A percentile compares a stretch with the other conserved stretches of the same genome.
Conservation (phyloP, 2,113 vertebrate genomes). For the Ameiurus melas region DNA sequence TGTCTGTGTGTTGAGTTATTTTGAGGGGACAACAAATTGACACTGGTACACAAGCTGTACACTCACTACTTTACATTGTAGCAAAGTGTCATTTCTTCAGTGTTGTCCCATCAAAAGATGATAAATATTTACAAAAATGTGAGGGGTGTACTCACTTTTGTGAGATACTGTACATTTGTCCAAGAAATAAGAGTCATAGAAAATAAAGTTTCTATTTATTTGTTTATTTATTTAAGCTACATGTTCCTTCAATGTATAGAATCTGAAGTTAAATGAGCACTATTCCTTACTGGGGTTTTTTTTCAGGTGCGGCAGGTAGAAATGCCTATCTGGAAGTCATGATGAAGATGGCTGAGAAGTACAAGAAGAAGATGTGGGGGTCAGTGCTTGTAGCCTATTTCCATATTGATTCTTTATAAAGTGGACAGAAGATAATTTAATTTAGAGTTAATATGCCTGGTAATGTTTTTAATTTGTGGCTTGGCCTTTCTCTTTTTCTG, state of each 20-base stretch:
- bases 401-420: background rate
- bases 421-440: background rate
- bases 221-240: background rate
- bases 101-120: no score
- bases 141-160: no score
- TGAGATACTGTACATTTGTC: no score
- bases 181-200: no score
- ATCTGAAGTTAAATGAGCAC: background rate
- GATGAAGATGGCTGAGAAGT: conserved; percentile 91
- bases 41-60: no score
- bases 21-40: no score
- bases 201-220: no score
- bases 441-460: background rate
- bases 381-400: conserved; percentile 65
- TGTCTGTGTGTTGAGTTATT: no score
- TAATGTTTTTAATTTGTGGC: background rate
- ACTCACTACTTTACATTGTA: no score
- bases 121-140: no score
- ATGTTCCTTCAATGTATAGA: background rate
- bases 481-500: background rate
- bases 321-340: conserved; percentile 91
- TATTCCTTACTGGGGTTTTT: conserved; percentile 14
- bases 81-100: no score
- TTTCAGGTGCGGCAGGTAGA: conserved; percentile 87
- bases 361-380: conserved; percentile 99